Evolutionary conservation across 1,140 invertebrate species (phyloP), one percentile per base, ranked within the genome.

Genomic region (Drosophila ambigua): DNA sequence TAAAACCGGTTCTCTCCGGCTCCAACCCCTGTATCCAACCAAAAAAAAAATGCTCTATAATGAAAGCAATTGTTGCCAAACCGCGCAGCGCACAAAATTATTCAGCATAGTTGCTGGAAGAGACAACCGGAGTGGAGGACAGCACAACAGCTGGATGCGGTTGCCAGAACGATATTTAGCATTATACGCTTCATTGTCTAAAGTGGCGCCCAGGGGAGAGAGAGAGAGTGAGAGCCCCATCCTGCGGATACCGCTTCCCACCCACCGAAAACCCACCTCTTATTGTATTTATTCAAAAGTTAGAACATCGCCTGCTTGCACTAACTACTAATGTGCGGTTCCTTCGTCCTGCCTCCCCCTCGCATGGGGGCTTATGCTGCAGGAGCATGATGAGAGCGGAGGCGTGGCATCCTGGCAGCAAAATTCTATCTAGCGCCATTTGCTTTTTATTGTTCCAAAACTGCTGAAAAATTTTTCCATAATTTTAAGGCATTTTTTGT

Each of bases 131-230:
- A 28, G 51, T 24, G 31, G 6, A 39, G 35, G 35, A 20, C 15
- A 13, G 66, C 31, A 72, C 71, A 51, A 57, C 71, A 73, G 77
- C 77, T 85, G 77, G 58, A 61, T 85, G 78, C 66, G 78, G 78
- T 66, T 88, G 79, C 66, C 75, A 75, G 83, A 75, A 57, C 79
- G 74, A 87, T 88, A 87, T 87, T 87, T 82, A 76, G 83, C 79
- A 88, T 87, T 87, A 87, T 85, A 87, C 83, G 83, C 79, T 87
- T 88, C 83, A 87, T 87, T 87, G 83, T 87, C 83, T 87, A 87
- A 87, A 87, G 83, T 87, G 83, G 83, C 67, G 83, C 72, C 66
- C 67, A 54, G 83, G 83, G 9, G 24, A 6, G 83, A 79, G 68
- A 61, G 39, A 9, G 15, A 11, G 83, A 83, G 68, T 58, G 39